Base-by-base conservation (phyloP, 1,140 invertebrate species). In the Ladona fulva region DNA sequence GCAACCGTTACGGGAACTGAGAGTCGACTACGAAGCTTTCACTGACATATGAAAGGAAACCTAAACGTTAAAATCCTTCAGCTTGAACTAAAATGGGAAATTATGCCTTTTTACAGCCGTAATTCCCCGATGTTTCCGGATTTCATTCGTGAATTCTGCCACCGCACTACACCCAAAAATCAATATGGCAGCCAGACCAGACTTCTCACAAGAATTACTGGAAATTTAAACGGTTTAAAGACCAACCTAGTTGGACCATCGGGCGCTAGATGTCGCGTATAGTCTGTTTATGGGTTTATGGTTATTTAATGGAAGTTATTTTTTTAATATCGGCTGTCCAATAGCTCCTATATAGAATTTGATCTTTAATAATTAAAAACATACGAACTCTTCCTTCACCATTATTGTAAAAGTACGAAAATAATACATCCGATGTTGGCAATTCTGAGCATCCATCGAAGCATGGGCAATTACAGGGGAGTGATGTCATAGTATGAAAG, bases 191-290 rank as follows among this genome's bases (percentile, higher is more conserved):
- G n/a, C 52, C 52, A 66, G n/a, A 66, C 52, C 52, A 66, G 1
- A 19, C 14, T 16, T 12, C 14, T 66, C 52, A 12, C 52, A 66
- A 66, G 52, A 66, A 66, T 66, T 16, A 22, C 29, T 66, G 16
- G 52, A 66, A 66, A 22, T 66, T 66, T 66, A 66, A 66, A 66
- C 52, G 52, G 52, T 66, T 66, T 66, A 66, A 66, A 66, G 14
- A 22, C 52, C 52, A 16, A 66, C 1, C 52, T 66, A 66, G 52
- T 66, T 66, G 5, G 52, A 12, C 1, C 52, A 19, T 3, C n/a
- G 16, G 12, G 5, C 52, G 52, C 16, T 66, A 66, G 52, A 22
- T 66, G 14, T 16, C 52, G 52, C 52, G 29, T 8, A 8, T 8
- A 1, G 29, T 37, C 29, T 37, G 29, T 37, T 37, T 37, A 37